phyloP scores from a whole-genome alignment of 2,797 vertebrate species.

The Sebastes elongatus region DNA sequence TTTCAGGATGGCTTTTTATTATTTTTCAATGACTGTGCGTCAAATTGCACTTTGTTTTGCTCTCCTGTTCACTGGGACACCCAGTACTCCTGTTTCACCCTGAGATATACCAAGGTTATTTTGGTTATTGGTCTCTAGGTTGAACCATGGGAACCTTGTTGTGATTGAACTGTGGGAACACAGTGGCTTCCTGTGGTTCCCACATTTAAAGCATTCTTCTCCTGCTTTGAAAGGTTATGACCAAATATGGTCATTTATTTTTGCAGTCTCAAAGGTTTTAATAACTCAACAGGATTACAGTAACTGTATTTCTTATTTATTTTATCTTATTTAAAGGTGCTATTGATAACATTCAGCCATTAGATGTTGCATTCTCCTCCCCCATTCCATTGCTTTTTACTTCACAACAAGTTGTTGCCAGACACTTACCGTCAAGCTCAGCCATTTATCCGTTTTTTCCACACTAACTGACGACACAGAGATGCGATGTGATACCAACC shows the following conservation, averaged over 20 bases:
- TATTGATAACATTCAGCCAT: too few species aligned
- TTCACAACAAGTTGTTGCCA: too few species aligned
- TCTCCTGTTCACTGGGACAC: neutral
- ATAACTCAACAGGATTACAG: neutral
- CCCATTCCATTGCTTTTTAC: too few species aligned
- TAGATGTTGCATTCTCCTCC: too few species aligned
- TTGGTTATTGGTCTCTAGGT: constrained; percentile 47
- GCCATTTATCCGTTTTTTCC: too few species aligned
- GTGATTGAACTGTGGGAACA: constrained; percentile 18
- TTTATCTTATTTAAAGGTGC: too few species aligned
- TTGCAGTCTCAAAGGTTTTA: neutral
- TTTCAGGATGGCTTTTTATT: neutral
- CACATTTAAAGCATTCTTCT: constrained; percentile 20
- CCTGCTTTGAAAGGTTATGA: constrained; percentile 10
- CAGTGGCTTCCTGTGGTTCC: neutral
- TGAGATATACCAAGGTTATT: constrained; percentile 58
- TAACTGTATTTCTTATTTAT: neutral
- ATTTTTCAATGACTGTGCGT: neutral
- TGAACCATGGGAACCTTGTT: constrained; percentile 41
- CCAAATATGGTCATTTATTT: constrained; percentile 5
- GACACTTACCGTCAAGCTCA: too few species aligned
- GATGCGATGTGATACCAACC: too few species aligned
- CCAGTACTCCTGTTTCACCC: constrained; percentile 49
- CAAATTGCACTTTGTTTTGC: neutral
- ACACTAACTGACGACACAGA: too few species aligned